Percentiles rank a stretch among this genome's conserved stretches.
These are phyloP conservation scores for Willowsia nigromaculata DNA, from an alignment of 2,888 invertebrate species.

Conservation along the genomic window DNA sequence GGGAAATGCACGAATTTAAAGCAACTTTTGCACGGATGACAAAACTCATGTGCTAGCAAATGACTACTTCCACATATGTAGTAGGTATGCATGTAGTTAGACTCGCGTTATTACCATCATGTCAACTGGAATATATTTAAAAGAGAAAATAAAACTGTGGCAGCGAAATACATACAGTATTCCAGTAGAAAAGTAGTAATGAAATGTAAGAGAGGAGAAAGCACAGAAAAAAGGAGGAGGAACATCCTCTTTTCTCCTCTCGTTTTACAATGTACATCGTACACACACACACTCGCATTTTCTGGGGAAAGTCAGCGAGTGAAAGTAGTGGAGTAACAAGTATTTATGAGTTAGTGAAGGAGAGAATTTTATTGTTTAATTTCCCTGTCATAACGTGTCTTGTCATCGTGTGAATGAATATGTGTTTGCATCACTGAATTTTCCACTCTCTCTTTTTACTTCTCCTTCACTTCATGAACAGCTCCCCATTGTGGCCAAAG, in stretches of 20 bases:
- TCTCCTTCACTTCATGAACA: not conserved
- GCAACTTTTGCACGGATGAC: conserved; percentile 19
- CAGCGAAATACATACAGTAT: too few species aligned
- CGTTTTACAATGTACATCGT: not conserved
- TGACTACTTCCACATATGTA: not conserved
- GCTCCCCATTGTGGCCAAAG: not conserved
- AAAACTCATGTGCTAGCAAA: conserved; percentile 22
- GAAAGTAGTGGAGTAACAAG: not conserved
- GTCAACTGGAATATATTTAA: not conserved
- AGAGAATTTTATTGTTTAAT: conserved; percentile 48
- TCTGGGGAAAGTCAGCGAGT: not conserved
- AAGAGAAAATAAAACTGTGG: too few species aligned
- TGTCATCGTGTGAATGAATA: conserved; percentile 19
- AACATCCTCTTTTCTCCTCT: not conserved
- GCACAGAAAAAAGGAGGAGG: not conserved
- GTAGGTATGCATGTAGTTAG: not conserved
- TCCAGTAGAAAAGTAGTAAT: too few species aligned
- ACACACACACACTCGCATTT: not conserved
- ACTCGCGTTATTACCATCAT: not conserved
- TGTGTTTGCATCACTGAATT: conserved; percentile 3
- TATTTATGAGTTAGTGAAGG: conserved; percentile 32
- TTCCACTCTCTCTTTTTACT: not conserved
- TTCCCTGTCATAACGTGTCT: conserved; percentile 40
- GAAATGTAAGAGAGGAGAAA: not conserved
- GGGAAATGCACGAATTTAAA: conserved; percentile 29